Conservation (phyloP, 2,888 invertebrate genomes). For the Zeuzera pyrina region DNA sequence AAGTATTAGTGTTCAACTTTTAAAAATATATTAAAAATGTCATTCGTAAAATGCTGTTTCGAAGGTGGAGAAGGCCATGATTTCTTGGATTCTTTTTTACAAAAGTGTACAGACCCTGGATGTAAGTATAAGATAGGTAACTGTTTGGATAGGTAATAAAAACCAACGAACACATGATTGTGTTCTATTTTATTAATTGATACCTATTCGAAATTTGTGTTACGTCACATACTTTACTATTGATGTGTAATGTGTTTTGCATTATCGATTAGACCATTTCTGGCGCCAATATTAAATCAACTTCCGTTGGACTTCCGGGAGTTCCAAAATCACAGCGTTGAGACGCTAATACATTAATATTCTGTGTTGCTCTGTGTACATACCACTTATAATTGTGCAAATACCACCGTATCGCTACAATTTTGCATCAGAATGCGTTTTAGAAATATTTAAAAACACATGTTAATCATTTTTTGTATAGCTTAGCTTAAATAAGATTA, state of each 20-base stretch:
- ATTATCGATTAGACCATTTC: not conserved
- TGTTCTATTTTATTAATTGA: not conserved
- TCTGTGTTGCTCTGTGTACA: no score
- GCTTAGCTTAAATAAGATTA: no score
- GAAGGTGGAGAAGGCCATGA: slow-evolving; percentile 82
- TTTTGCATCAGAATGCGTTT: no score
- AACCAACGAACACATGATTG: not conserved
- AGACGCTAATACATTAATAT: no score
- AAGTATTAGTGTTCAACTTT: slow-evolving; percentile 16
- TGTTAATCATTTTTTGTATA: no score
- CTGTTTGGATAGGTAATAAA: not conserved
- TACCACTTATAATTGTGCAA: no score
- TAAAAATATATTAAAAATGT: slow-evolving; percentile 54
- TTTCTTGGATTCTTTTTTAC: slow-evolving; percentile 81
- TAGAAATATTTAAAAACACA: no score
- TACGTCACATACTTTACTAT: no score
- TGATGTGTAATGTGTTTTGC: no score
- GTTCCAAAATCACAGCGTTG: no score
- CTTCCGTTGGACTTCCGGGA: slow-evolving; percentile 10
- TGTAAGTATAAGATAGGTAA: slow-evolving; percentile 76
- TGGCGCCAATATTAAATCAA: slow-evolving; percentile 12
- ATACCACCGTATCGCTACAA: no score
- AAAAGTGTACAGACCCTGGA: slow-evolving; percentile 86
- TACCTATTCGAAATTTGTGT: no score
- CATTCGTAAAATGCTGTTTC: slow-evolving; percentile 85